Evolutionary conservation across 2,113 vertebrate species (phyloP).

Genomic region (Bucco capensis): DNA sequence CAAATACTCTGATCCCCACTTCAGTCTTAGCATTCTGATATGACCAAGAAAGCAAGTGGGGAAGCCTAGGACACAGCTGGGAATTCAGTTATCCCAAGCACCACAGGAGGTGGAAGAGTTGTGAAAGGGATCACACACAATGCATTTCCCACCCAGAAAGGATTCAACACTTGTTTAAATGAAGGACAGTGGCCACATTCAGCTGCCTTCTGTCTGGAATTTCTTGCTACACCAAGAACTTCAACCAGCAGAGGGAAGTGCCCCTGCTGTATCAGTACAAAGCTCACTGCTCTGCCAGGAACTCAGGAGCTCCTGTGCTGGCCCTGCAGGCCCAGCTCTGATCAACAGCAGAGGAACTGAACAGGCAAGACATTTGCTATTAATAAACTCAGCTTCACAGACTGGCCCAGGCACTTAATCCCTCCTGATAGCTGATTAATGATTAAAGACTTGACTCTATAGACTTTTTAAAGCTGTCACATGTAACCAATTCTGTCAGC

Average conservation of each 20-base stretch:
- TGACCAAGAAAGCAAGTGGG: not conserved
- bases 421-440: slow-evolving; percentile 47
- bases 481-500: slow-evolving; percentile 25
- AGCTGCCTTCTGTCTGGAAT: not conserved
- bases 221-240: not conserved
- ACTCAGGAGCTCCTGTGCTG: not conserved
- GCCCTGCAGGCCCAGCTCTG: not conserved
- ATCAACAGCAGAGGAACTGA: not conserved
- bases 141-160: not conserved
- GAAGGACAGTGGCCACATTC: not conserved
- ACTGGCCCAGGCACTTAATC: slow-evolving; percentile 38
- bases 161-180: not conserved
- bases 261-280: not conserved
- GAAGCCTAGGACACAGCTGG: not conserved
- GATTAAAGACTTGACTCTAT: slow-evolving; percentile 27
- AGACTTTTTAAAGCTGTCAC: not conserved
- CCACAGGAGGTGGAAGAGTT: not conserved
- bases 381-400: slow-evolving; percentile 1
- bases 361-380: not conserved
- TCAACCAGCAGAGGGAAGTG: no score
- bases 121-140: no score
- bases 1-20: not conserved
- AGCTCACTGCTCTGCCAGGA: not conserved
- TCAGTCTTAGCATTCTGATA: not conserved
- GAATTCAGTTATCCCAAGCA: not conserved